These are phyloP conservation scores for Diplosoma virens DNA, from an alignment of 23 tunicate genomes.

Conservation along the genomic window DNA sequence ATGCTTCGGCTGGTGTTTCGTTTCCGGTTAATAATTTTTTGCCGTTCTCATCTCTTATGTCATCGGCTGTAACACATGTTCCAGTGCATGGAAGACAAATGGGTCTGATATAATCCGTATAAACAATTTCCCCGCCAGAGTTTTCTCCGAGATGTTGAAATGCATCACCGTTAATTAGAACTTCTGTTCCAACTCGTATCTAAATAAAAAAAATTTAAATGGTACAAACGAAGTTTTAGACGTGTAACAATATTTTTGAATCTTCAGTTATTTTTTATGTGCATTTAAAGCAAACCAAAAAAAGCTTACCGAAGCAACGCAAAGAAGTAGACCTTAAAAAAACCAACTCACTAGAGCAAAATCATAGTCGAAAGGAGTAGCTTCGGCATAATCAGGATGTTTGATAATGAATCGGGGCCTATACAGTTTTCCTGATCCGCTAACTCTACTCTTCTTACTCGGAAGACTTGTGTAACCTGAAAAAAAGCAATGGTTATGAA, in stretches of 20 bases:
- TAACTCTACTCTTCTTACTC: not conserved
- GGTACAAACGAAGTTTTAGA: not conserved
- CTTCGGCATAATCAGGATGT: slow-evolving; percentile 19
- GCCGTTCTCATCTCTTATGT: not conserved
- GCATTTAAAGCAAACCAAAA: not conserved
- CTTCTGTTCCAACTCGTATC: slow-evolving; percentile 2
- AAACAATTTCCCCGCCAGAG: not conserved
- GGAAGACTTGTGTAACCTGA: slow-evolving; percentile 16
- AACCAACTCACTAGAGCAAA: slow-evolving; percentile 18
- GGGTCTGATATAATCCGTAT: not conserved
- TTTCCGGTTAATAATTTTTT: not conserved
- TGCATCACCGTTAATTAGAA: not conserved
- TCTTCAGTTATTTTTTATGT: too few species aligned
- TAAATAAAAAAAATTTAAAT: not conserved
- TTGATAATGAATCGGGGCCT: slow-evolving; percentile 6
- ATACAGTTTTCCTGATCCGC: slow-evolving; percentile 8
- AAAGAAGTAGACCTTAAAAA: too few species aligned
- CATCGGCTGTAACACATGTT: not conserved
- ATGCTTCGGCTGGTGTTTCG: not conserved
- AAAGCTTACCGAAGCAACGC: not conserved
- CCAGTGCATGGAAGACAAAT: not conserved
- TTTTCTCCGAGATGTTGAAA: not conserved
- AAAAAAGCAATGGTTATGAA: too few species aligned
- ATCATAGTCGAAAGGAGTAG: slow-evolving; percentile 5
- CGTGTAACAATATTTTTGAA: too few species aligned